Base-by-base conservation (phyloP, 2,888 invertebrate species). In the Melanargia galathea region DNA sequence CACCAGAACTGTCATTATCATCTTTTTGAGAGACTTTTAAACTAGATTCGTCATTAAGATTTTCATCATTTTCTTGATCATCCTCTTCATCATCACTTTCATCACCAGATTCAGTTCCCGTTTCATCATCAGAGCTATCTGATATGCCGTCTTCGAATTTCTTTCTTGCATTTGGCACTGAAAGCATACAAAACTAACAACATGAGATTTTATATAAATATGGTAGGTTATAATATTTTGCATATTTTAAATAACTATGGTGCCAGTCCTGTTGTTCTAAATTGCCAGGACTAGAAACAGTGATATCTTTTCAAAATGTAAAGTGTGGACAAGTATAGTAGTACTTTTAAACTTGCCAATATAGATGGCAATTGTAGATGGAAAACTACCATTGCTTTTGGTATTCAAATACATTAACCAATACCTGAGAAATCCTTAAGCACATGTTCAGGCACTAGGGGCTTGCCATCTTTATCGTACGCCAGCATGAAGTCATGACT, bases 401-500 rank as follows among this genome's bases (percentile, higher is more conserved):
- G n/a, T n/a, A n/a, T n/a, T n/a, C n/a, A n/a, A n/a, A n/a, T n/a
- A n/a, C n/a, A n/a, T n/a, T n/a, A n/a, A 16, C 16, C 5, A 20
- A 46, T 73, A 88, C 90, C 87, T 68, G 84, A 81, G 64, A 80
- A 88, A 66, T 86, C 83, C 58, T 87, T 88, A 0, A 90, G 75
- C 0, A 91, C 76, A 61, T 85, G 77, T 30, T 91, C 90, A 1
- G 89, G 90, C 0, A 90, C 83, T 0, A 91, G 69, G 0, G 89
- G 84, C 62, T 88, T 87, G 1, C 92, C 92, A 30, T 92, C 89
- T 8, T 90, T 90, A 65, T 92, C 91, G 45, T 92, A 93, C 0
- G 92, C 90, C 60, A 92, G 71, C 81, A 90, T 86, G 64, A 92
- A 90, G 1, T 86, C 79, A 22, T 85, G 79, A 63, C 93, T 93